A percentile compares a stretch with the other conserved stretches of the same genome.
These are phyloP conservation scores for Origma solitaria DNA, from an alignment of 2,113 vertebrate genomes.

Conservation along the genomic window DNA sequence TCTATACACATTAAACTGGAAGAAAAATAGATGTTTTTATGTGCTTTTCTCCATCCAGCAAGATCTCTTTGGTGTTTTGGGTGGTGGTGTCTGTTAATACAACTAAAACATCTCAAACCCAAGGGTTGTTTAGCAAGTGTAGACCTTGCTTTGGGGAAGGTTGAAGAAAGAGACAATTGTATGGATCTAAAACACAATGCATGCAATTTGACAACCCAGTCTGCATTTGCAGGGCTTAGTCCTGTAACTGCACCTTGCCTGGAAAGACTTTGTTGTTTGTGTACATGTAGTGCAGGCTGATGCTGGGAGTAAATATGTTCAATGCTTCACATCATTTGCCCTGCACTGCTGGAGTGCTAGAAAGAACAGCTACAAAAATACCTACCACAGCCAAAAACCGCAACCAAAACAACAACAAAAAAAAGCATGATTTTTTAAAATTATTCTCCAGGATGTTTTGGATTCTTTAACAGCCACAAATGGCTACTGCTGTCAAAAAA, in stretches of 20 bases:
- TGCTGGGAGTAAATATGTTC: neutral
- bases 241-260: neutral
- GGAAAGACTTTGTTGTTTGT: neutral
- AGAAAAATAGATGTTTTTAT: neutral
- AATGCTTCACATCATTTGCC: neutral
- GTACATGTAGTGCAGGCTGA: neutral
- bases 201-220: neutral
- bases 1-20: neutral
- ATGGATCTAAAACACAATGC: neutral
- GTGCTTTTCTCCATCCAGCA: neutral
- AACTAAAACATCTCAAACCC: neutral
- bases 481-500: neutral
- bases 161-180: neutral
- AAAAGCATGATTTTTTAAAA: neutral
- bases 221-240: neutral
- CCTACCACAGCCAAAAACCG: neutral
- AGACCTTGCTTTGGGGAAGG: neutral
- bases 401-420: neutral
- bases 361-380: neutral
- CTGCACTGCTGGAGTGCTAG: neutral
- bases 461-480: neutral
- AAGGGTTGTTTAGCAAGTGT: neutral
- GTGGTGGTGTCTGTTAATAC: neutral
- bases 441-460: neutral
- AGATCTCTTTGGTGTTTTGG: neutral